These are phyloP conservation scores for Carposina sasakii DNA, from an alignment of 1,140 invertebrate genomes.

Conservation along the genomic window DNA sequence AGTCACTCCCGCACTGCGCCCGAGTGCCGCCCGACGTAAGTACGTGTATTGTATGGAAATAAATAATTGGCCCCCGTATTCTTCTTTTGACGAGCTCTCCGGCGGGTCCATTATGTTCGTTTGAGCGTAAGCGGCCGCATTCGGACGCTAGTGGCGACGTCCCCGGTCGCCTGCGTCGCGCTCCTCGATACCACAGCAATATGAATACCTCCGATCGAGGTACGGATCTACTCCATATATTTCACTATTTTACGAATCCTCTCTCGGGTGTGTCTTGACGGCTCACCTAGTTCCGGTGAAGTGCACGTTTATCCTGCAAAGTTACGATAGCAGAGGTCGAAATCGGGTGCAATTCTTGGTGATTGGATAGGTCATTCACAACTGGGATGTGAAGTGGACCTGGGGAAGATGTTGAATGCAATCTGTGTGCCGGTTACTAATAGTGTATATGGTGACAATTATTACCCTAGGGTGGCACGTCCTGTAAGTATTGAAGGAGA, in stretches of 20 bases:
- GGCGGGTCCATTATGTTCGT: constrained; percentile 61
- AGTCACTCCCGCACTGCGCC: constrained; percentile 50
- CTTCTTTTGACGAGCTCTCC: constrained; percentile 67
- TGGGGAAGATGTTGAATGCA: constrained; percentile 30
- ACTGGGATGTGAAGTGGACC: constrained; percentile 29
- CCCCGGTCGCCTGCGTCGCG: constrained; percentile 52
- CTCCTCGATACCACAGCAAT: constrained; percentile 32
- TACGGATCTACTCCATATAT: constrained; percentile 40
- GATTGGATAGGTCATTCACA: constrained; percentile 42
- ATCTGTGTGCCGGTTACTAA: constrained; percentile 31
- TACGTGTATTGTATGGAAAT: constrained; percentile 64
- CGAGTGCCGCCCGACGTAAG: constrained; percentile 41
- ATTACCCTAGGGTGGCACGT: not conserved
- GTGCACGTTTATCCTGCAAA: constrained; percentile 34
- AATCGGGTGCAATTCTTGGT: constrained; percentile 47
- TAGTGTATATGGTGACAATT: constrained; percentile 34
- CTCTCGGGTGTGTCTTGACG: constrained; percentile 11
- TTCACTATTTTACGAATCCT: no score
- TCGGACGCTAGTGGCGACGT: constrained; percentile 62
- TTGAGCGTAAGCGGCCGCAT: constrained; percentile 58
- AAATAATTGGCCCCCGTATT: constrained; percentile 65
- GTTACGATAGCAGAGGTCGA: constrained; percentile 46
- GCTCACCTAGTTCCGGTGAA: constrained; percentile 21
- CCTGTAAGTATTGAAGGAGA: constrained; percentile 54
- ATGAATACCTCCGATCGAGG: constrained; percentile 65